Base-by-base conservation (phyloP, 2,113 vertebrate genomes). In the Hyaena hyaena region DNA sequence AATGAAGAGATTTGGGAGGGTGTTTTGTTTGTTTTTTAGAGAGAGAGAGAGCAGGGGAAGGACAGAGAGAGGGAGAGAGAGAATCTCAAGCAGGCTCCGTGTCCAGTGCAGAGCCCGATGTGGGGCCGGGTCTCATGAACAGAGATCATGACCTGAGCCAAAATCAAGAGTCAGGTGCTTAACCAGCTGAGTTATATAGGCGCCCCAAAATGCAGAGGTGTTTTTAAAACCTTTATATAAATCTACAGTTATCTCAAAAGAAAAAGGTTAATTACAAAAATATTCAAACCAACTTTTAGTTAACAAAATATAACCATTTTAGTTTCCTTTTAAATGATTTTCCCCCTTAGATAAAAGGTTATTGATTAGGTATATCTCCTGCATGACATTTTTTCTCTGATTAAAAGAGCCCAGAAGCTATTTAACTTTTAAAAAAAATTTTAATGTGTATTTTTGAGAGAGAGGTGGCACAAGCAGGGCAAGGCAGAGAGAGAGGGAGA, bases 271-370 rank as follows among this genome's bases (percentile, higher is more conserved):
- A 80, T 86, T 89, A 33, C 53, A 71, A 58, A 80, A 50, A 69
- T 68, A 85, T 83, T 93, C 61, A 82, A 90, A n/a, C 50, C n/a
- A 92, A 58, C 31, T 28, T 79, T 80, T 33, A 50, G 69, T 92
- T 71, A 71, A 55, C 3, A 26, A n/a, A 92, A 74, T 58, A 10
- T 26, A 26, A n/a, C 31, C 24, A 48, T 79, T 96, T 85, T 76
- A 17, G 21, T 89, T 74, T 35, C 77, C 74, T 31, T 11, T 61
- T 58, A 77, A 65, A 24, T 88, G 35, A 43, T 55, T 80, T 58
- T 92, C 7, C 63, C 79, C 55, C 55, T 1, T 28, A 53, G 21
- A 10, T 88, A 88, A 63, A 95, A 80, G 31, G 39, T 21, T 76
- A 8, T 9, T 53, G 23, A 65, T 66, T 71, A 82, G 15, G 23